Percentiles rank a stretch among this genome's conserved stretches.
phyloP scores from a whole-genome alignment of 2,797 vertebrate species.

The Ceryle rudis region DNA sequence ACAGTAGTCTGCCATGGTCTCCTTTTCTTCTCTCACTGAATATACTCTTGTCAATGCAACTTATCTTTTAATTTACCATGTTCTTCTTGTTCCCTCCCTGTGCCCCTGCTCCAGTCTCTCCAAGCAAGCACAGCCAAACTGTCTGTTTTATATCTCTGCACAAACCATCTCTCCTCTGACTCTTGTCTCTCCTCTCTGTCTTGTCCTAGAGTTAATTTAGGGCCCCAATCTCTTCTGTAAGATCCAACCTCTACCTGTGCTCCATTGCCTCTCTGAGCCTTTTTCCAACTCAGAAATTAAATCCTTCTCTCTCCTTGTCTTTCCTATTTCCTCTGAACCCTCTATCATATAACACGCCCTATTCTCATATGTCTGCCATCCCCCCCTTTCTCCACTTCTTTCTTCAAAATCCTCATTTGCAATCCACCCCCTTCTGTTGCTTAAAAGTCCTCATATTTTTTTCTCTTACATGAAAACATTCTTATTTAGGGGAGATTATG shows the following conservation, averaged over 20 bases:
- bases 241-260: neutral
- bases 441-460: slow-evolving; percentile 9
- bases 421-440: slow-evolving; percentile 46
- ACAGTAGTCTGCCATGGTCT: neutral
- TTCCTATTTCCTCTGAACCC: neutral
- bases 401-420: slow-evolving; percentile 34
- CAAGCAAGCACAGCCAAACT: neutral
- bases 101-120: neutral
- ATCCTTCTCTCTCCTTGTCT: neutral
- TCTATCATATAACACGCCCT: neutral
- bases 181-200: neutral
- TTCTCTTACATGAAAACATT: neutral
- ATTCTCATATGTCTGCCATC: neutral
- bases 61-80: neutral
- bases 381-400: neutral
- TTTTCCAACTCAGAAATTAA: neutral
- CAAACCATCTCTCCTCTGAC: neutral
- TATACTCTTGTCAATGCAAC: neutral
- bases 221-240: neutral
- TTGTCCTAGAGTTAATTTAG: neutral
- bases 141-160: neutral
- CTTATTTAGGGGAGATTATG: neutral
- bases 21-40: neutral
- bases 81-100: neutral
- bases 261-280: neutral